Base-by-base conservation (phyloP, 2,797 vertebrate genomes). In the Ctenopoma multispine region DNA sequence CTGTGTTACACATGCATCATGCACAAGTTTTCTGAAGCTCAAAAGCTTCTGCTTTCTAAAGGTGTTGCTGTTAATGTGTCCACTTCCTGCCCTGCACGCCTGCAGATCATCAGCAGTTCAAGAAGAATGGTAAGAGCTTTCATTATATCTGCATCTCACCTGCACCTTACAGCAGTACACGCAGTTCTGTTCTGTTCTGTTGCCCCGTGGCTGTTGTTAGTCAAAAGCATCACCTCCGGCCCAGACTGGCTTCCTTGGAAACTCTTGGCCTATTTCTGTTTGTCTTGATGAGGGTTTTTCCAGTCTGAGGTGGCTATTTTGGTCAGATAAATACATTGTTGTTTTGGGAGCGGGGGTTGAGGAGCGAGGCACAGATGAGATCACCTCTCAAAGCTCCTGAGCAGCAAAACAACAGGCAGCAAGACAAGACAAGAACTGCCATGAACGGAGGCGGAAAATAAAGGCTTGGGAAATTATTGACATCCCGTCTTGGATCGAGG, bases 301-400 rank as follows among this genome's bases (percentile, higher is more conserved):
- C 93, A 93, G 87, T 77, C 88, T 68, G 75, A 90, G 88, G 90
- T 84, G 90, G 84, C 89, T 95, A 93, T 95, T 93, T 94, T 85
- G 88, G 93, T 94, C 90, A 85, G 88, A 94, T 91, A 94, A 95
- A 93, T 91, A 90, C 86, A 87, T 88, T 88, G 86, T 92, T 91
- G 92, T 93, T 83, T 85, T 80, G 74, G 83, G 82, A 89, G 87
- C 86, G 84, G 90, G 85, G 76, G 86, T 75, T 81, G 86, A 81
- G 74, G 68, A 86, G 83, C 47, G 55, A 89, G 81, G 89, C 74
- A 40, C 80, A 65, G 81, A 89, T 93, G 92, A 94, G 92, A 87
- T 93, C 92, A 93, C 90, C 86, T 90, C 87, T 87, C 71, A 41
- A 76, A 74, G 78, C 89, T 90, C 79, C 81, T 69, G 80, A 83